Conservation (phyloP, 1,140 invertebrate species). For the Calycopis cecrops region DNA sequence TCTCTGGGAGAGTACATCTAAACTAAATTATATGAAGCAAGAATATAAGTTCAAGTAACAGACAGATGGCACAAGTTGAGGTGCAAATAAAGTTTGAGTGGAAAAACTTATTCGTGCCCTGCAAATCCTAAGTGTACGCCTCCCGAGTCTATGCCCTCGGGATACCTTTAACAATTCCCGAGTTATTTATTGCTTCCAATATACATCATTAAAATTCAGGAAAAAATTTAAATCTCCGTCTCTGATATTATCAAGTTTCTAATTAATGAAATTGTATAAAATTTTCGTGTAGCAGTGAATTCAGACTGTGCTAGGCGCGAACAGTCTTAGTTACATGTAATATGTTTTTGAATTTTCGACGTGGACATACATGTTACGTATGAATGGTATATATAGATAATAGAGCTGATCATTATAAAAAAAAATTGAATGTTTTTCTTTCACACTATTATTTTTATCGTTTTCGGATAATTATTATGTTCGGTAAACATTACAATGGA, state of each 20-base stretch:
- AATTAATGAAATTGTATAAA: not conserved
- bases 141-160: constrained; percentile 51
- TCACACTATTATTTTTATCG: no score
- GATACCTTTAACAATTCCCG: constrained; percentile 69
- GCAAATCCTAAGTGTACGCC: constrained; percentile 50
- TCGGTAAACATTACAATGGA: no score
- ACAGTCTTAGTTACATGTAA: no score
- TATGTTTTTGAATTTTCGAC: no score
- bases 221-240: not conserved
- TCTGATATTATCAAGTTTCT: no score
- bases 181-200: constrained; percentile 66
- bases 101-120: constrained; percentile 64
- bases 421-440: no score
- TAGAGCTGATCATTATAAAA: no score
- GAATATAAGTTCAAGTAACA: constrained; percentile 70
- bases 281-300: not conserved
- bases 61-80: constrained; percentile 68
- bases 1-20: constrained; percentile 59
- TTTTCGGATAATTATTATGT: no score
- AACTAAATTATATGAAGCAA: constrained; percentile 72
- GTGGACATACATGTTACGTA: no score
- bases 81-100: constrained; percentile 73
- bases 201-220: constrained; percentile 57
- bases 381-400: no score
- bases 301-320: no score